Conservation (phyloP, 2,888 invertebrate species). For the Lapara coniferarum region DNA sequence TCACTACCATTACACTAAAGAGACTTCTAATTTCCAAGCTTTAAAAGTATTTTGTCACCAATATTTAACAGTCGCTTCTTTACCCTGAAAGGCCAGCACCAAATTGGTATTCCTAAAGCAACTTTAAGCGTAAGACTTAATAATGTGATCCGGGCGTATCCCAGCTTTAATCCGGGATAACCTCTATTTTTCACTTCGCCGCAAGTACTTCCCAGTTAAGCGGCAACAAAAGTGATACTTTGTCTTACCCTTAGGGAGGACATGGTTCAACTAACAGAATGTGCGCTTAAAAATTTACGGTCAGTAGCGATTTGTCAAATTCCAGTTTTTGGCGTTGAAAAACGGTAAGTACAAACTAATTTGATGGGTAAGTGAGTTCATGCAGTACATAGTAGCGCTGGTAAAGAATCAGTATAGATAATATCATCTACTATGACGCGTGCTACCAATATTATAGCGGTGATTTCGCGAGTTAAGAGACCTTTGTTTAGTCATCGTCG, state of each 20-base stretch:
- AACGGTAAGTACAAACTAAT: too few species aligned
- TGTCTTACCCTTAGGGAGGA: constrained; percentile 8
- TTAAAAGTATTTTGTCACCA: not conserved
- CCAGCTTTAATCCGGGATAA: constrained; percentile 11
- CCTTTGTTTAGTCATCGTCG: too few species aligned
- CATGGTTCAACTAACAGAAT: not conserved
- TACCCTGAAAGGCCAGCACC: not conserved
- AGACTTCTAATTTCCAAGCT: not conserved
- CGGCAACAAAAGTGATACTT: constrained; percentile 2
- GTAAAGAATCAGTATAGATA: too few species aligned
- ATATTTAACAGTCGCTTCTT: not conserved
- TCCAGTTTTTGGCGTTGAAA: too few species aligned
- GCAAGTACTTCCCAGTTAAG: constrained; percentile 7
- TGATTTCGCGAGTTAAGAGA: too few species aligned
- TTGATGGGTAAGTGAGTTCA: too few species aligned
- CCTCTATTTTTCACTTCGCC: constrained; percentile 20
- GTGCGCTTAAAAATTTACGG: too few species aligned
- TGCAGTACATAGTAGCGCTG: too few species aligned
- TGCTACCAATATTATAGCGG: too few species aligned
- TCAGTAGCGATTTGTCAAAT: too few species aligned
- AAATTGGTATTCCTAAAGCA: constrained; percentile 11
- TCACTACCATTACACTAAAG: too few species aligned
- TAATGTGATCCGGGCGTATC: constrained; percentile 19
- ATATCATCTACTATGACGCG: too few species aligned
- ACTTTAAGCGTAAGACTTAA: constrained; percentile 15